Evolutionary conservation across 2,797 vertebrate species (phyloP), one percentile per base, ranked within the genome.

Genomic region (Micrastur ruficollis): DNA sequence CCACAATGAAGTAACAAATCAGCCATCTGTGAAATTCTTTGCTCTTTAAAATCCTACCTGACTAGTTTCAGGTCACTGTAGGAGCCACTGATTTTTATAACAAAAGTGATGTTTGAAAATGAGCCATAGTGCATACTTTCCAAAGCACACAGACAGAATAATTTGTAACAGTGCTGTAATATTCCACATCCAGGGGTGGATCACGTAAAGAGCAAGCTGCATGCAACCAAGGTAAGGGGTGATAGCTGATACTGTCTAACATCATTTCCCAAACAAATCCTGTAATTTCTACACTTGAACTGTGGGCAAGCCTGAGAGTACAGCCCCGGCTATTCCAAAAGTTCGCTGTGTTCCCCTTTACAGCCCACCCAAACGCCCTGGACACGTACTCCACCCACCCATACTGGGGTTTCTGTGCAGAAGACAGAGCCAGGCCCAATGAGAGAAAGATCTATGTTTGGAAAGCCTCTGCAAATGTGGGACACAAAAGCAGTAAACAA

Each of bases 401-500:
- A 1, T 46, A 23, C 53, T 78, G 68, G 31, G 65, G 58, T 91
- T 93, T 85, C 80, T 92, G 67, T 38, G 92, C 89, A 76, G 84
- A 61, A 88, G 89, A 58, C 65, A 91, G 85, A 96, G 85, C 82
- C 75, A 91, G 89, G 73, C 72, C 94, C 81, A 87, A 96, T 95
- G 96, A 95, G 83, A 93, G 83, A 91, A 90, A 56, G 72, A 91
- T 86, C 87, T 91, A 0, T n/a, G 61, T 71, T 95, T 95, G 94
- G 91, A 96, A 96, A 94, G 40, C 38, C 68, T 93, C 42, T 23
- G 50, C 53, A 90, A 95, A 95, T 74, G 72, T 72, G 85, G 66
- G 85, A 93, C 89, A 93, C 75, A 86, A 96, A 93, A 92, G 95
- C 75, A 93, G 95, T 94, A 96, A 96, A 96, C 95, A 96, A 93